Conservation (phyloP, 2,113 vertebrate genomes). For the Bubo bubo region DNA sequence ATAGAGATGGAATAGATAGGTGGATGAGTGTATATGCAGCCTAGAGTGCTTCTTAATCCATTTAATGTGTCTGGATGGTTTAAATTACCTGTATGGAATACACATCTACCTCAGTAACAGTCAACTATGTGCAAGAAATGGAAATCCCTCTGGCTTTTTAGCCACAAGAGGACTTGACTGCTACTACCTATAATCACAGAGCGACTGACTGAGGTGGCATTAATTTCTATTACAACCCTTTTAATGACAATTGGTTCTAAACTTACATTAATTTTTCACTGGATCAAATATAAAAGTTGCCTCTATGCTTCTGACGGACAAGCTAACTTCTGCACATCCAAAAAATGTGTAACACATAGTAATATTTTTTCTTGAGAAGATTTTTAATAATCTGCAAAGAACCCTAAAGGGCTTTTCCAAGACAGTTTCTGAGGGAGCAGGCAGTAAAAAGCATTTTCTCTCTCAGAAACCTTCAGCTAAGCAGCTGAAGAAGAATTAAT, state of each 20-base stretch:
- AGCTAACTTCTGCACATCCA: neutral
- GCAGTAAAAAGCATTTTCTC: neutral
- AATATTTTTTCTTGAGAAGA: neutral
- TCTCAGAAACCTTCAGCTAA: neutral
- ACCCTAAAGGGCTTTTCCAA: neutral
- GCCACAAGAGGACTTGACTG: neutral
- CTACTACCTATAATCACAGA: neutral
- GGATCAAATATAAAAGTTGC: neutral
- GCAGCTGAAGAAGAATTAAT: neutral
- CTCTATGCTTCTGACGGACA: neutral
- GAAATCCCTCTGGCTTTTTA: neutral
- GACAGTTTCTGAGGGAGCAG: neutral
- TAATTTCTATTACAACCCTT: neutral
- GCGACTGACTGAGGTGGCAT: rapidly evolving
- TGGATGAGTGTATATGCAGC: neutral
- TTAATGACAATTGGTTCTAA: neutral
- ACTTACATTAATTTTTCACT: neutral
- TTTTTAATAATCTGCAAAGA: neutral
- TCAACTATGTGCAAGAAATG: neutral
- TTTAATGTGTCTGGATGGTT: neutral
- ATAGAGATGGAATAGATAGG: neutral
- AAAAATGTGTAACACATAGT: rapidly evolving
- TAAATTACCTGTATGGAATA: neutral
- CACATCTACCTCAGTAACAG: neutral
- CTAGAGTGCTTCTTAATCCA: neutral